Conservation (phyloP, 2,113 vertebrate genomes). For the Hystrix cristata region DNA sequence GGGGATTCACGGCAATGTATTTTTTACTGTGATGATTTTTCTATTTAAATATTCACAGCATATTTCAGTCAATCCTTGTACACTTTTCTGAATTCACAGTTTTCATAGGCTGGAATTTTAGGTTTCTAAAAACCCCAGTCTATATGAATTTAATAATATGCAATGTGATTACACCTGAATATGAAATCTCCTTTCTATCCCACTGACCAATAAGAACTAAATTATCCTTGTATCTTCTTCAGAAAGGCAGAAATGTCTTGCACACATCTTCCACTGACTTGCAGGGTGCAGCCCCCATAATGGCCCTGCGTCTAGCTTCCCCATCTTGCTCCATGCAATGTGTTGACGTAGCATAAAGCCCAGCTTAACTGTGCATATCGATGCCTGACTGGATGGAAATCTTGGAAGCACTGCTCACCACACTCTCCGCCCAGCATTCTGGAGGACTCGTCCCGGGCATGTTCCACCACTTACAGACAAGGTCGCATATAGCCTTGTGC, state of each 20-base stretch:
- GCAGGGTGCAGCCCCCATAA: neutral
- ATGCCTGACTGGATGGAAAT: neutral
- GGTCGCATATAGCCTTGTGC: too few relatives aligned
- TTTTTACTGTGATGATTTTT: neutral
- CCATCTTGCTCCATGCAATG: neutral
- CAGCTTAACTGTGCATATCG: neutral
- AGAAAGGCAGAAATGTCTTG: neutral
- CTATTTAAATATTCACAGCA: neutral
- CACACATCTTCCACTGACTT: too few relatives aligned
- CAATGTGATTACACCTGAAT: neutral
- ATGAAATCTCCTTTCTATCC: neutral
- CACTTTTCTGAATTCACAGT: neutral
- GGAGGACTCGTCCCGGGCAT: neutral
- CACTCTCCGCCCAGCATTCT: neutral
- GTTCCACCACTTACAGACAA: neutral
- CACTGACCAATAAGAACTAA: neutral
- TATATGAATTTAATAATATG: neutral
- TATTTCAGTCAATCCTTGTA: neutral
- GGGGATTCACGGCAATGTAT: neutral
- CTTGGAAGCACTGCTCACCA: neutral
- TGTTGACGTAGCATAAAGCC: neutral
- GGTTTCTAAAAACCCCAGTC: neutral
- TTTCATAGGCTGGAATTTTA: neutral
- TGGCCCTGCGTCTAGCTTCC: neutral
- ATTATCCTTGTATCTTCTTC: neutral